Base-by-base conservation (phyloP, 2,113 vertebrate species). In the Menidia beryllina region DNA sequence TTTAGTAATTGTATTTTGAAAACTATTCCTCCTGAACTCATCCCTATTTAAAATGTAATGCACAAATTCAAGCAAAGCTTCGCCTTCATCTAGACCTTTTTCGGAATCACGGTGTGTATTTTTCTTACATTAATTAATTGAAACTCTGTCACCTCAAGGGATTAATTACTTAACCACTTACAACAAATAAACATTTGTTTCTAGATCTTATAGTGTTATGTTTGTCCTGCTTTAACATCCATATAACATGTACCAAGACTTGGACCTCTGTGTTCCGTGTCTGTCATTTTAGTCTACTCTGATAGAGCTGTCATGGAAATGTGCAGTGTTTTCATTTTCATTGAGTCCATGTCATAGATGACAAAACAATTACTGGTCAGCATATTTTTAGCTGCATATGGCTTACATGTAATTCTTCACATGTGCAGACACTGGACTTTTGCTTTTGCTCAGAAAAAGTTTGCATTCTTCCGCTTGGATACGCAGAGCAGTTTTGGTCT, bases 121-220 rank as follows among this genome's bases (percentile, higher is more conserved):
- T n/a, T 72, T 64, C 57, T 52, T 49, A 39, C 9, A 48, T 47
- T 52, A 62, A 64, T 26, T 58, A 65, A 72, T 58, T 68, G 55
- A 6, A 41, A 49, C 38, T 57, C 59, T 58, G 49, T 79, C 76
- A 70, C 69, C 67, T 73, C 72, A 58, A 69, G 38, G 53, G 21
- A 34, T 66, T 79, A 72, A 67, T 77, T 17, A 24, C 26, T 17
- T 13, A 85, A 72, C 76, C 56, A 43, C 72, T 80, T 79, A 38
- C 47, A 38, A 81, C 57, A 60, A 77, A 88, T 87, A 69, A 86
- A 86, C 85, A 89, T 88, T 89, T 87, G 87, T 58, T 64, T 64
- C 5, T 53, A 56, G 72, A 82, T 85, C 79, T 57, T 70, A 60
- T 54, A 20, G 47, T 20, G 2, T 55, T 34, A 17, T 68, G 58